Conservation (phyloP, 2,888 invertebrate species). For the Isoperla grammatica region DNA sequence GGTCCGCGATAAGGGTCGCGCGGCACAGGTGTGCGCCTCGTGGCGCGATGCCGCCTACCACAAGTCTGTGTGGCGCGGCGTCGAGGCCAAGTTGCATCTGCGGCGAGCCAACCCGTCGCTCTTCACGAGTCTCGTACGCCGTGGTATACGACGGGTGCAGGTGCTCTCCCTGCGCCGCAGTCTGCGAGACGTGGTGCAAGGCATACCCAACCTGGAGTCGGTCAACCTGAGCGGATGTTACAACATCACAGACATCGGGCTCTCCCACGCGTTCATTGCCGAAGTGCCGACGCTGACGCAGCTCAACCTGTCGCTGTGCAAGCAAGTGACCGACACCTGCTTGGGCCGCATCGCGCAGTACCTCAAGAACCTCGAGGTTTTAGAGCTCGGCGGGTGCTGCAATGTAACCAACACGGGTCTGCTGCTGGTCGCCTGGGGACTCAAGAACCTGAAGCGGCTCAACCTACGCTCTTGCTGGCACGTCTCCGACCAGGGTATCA, state of each 20-base stretch:
- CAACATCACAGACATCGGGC: slow-evolving; percentile 81
- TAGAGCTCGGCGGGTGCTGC: slow-evolving; percentile 89
- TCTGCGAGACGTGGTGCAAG: slow-evolving; percentile 76
- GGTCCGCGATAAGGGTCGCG: slow-evolving; percentile 82
- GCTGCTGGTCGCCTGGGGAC: slow-evolving; percentile 78
- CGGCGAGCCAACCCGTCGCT: slow-evolving; percentile 76
- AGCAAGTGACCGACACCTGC: slow-evolving; percentile 90
- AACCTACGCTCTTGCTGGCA: slow-evolving; percentile 91
- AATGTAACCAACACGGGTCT: slow-evolving; percentile 86
- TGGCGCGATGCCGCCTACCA: slow-evolving; percentile 93
- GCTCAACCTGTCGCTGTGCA: slow-evolving; percentile 86
- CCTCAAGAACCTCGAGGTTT: slow-evolving; percentile 75
- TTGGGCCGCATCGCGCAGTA: slow-evolving; percentile 79
- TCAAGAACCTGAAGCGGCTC: slow-evolving; percentile 74
- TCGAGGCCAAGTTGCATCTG: slow-evolving; percentile 85
- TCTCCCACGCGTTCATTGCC: slow-evolving; percentile 74
- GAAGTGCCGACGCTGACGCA: slow-evolving; percentile 71
- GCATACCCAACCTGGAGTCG: slow-evolving; percentile 79
- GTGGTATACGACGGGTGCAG: slow-evolving; percentile 85
- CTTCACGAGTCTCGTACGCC: slow-evolving; percentile 76
- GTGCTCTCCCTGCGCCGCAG: slow-evolving; percentile 79
- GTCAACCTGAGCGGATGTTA: slow-evolving; percentile 90
- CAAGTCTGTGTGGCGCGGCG: slow-evolving; percentile 89
- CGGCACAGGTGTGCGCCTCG: slow-evolving; percentile 80
- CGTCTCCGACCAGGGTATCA: slow-evolving; percentile 85